phyloP scores from a whole-genome alignment of 2,797 vertebrate species.

The Pitangus sulphuratus region DNA sequence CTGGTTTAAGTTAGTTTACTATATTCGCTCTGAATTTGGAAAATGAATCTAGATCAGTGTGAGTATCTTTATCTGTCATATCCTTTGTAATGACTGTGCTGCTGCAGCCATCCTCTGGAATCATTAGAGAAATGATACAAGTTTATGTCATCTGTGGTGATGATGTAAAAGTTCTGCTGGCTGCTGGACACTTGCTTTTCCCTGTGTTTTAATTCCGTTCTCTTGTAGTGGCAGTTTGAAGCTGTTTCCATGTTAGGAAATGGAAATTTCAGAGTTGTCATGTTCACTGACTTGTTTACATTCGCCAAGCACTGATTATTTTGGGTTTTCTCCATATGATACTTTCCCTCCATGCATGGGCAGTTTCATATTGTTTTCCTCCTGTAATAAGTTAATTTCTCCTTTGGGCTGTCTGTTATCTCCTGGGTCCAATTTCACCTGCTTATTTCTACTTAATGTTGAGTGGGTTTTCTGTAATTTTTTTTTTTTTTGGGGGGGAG shows the following conservation, averaged over 20 bases:
- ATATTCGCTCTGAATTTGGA: neutral
- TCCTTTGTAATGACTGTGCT: neutral
- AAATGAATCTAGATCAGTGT: neutral
- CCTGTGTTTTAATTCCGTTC: neutral
- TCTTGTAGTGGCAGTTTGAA: neutral
- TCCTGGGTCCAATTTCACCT: neutral
- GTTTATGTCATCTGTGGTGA: neutral
- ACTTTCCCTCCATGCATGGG: neutral
- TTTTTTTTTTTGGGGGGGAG: neutral
- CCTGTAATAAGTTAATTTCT: neutral
- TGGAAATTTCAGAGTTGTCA: neutral
- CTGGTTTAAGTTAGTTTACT: neutral
- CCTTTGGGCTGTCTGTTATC: fast-evolving
- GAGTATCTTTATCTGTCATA: neutral
- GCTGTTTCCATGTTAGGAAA: neutral
- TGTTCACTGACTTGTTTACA: neutral
- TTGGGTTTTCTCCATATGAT: neutral
- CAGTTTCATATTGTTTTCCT: neutral
- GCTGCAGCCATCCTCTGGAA: neutral
- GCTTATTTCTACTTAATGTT: neutral
- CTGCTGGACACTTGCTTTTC: neutral
- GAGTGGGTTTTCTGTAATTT: neutral
- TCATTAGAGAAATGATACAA: neutral
- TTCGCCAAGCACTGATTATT: neutral
- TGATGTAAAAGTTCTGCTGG: neutral